Evolutionary conservation across 2,113 vertebrate genomes (phyloP), one percentile per base, ranked within the genome.

Genomic region (Miniopterus natalensis): DNA sequence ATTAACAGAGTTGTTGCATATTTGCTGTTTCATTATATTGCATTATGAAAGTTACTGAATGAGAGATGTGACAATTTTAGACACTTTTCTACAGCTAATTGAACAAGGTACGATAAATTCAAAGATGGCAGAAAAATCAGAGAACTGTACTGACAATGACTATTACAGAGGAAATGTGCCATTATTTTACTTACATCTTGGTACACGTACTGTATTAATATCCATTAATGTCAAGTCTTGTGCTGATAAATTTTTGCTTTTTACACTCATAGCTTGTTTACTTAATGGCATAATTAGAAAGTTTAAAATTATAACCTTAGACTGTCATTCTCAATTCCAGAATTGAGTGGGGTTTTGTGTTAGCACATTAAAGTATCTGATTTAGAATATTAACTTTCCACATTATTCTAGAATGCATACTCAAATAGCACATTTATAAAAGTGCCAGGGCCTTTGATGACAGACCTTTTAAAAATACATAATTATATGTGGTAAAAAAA

Each of bases 391-490:
- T 55, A 70, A 49, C 8, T 36, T 71, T 59, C 21, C 14, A 40
- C 45, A 83, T 40, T 47, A 42, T 53, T 84, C 25, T 55, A 73
- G 55, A 92, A 78, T 57, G 25, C 27, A 55, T 6, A 49, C 31
- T 73, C 36, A 85, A 93, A 90, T 14, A 79, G 29, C 6, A 88
- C 25, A 93, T 57, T 83, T 89, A 87, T 42, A 53, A 95, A 87
- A 73, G 42, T 68, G 1, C 18, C 92, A 89, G 11, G 59, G 45
- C 45, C 21, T 88, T 51, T 77, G 83, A 84, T 63, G 63, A 80
- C 68, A 96, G 86, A 89, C 5, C 3, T 84, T 93, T 88, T 63
- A 31, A 95, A 94, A 95, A 78, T 42, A 63, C 21, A 84, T 86
- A 75, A 88, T 21, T 90, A 53, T 70, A 49, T 70, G 23, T 25